Conservation (phyloP, 2,888 invertebrate species). For the Thelaira solivaga region DNA sequence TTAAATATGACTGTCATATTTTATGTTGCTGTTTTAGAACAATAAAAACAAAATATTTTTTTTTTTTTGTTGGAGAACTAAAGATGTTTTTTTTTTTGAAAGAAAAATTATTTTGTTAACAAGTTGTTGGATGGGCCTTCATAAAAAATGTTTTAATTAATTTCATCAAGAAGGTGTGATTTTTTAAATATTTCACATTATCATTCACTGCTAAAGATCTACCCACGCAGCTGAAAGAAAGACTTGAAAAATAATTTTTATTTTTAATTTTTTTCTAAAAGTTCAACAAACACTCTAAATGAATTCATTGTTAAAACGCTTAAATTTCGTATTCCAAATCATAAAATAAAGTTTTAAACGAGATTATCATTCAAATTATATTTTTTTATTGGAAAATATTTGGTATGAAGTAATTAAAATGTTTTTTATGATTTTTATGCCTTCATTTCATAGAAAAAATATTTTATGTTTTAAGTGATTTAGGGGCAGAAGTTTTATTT, state of each 20-base stretch:
- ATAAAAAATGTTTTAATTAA: constrained; percentile 25
- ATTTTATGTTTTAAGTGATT: not conserved
- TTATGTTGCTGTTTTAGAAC: no score
- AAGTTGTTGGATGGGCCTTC: not conserved
- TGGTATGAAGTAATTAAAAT: not conserved
- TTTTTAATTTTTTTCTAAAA: no score
- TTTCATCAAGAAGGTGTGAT: constrained; percentile 27
- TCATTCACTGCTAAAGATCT: not conserved
- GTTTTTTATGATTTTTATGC: not conserved
- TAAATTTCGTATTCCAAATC: not conserved
- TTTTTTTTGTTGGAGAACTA: not conserved
- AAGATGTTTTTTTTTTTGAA: no score
- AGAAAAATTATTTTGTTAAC: not conserved
- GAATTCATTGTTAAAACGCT: not conserved
- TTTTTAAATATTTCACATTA: not conserved
- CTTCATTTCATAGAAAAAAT: not conserved
- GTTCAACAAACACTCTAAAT: not conserved
- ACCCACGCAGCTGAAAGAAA: not conserved
- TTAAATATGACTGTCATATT: no score
- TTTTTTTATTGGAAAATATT: not conserved
- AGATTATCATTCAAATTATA: not conserved
- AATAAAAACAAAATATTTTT: no score
- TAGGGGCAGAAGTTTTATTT: not conserved
- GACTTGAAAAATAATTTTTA: not conserved
- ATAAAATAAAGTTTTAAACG: not conserved